phyloP scores from a whole-genome alignment of 2,113 vertebrate species.

The Antigone vipio region DNA sequence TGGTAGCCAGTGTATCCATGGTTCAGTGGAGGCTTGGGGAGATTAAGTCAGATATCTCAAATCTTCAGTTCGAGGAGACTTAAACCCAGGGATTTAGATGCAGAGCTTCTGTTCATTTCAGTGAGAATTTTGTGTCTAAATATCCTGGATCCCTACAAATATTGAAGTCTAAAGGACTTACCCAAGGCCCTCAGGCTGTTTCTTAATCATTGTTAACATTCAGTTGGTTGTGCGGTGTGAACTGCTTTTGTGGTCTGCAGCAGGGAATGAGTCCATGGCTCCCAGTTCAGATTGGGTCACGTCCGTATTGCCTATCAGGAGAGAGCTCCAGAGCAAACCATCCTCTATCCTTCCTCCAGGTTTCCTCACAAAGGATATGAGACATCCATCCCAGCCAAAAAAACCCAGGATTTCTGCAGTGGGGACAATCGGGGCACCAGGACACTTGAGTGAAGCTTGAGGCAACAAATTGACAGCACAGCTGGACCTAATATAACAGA shows the following conservation, averaged over 20 bases:
- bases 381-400: background rate
- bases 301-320: background rate
- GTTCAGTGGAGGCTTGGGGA: background rate
- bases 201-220: background rate
- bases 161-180: background rate
- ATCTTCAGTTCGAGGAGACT: background rate
- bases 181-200: background rate
- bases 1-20: background rate
- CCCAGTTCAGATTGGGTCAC: background rate
- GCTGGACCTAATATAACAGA: background rate
- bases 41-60: background rate
- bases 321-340: fast-evolving
- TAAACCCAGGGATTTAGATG: background rate
- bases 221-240: background rate
- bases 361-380: background rate
- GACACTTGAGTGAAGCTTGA: background rate
- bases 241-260: background rate
- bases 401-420: background rate
- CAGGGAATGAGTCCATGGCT: background rate
- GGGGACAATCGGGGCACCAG: background rate
- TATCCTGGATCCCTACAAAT: background rate
- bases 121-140: background rate
- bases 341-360: background rate
- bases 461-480: background rate
- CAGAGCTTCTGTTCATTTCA: background rate